Base-by-base conservation (phyloP, 2,797 vertebrate genomes). In the Pteronotus mesoamericanus region DNA sequence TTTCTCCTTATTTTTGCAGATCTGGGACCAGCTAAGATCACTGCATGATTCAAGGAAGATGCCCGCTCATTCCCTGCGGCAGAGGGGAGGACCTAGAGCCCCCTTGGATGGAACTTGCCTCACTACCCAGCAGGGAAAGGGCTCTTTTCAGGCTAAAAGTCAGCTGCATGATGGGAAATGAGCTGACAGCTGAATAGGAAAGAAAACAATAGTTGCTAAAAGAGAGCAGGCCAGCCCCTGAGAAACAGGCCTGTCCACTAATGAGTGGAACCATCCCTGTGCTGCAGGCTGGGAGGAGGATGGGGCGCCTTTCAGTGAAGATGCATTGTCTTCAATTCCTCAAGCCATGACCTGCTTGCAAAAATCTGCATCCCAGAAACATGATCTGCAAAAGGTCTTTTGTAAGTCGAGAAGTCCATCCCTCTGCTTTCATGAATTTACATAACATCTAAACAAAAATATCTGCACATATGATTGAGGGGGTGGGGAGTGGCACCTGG, bases 151-250 rank as follows among this genome's bases (percentile, higher is more conserved):
- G 91, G 44, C 72, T 92, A 48, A 57, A 78, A 78, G 78, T 92
- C 48, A 91, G 66, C 34, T n/a, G 64, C 68, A 44, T 71, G 61
- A 34, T 75, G 74, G 86, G 78, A 84, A 94, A 92, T 32, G 39
- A 93, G 57, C 86, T 95, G 93, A 97, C 80, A 95, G 89, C 55
- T 86, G 91, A 94, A 95, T 90, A 72, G 42, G 34, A 59, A 57
- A 91, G 72, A 46, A 78, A 82, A 93, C 91, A 93, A 94, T 79
- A 48, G 82, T n/a, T 85, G 75, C 57, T 88, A 86, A 37, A 48
- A 86, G 51, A 79, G 91, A 88, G 55, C 16, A 11, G 34, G 61
- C 68, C 14, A 32, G 64, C 9, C 79, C 44, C 90, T 87, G 91
- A 97, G 93, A 95, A 82, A 9, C 0, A 6, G 85, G 83, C 44